Evolutionary conservation across 2,888 invertebrate genomes (phyloP).

Genomic region (Agrilus cyanescens): DNA sequence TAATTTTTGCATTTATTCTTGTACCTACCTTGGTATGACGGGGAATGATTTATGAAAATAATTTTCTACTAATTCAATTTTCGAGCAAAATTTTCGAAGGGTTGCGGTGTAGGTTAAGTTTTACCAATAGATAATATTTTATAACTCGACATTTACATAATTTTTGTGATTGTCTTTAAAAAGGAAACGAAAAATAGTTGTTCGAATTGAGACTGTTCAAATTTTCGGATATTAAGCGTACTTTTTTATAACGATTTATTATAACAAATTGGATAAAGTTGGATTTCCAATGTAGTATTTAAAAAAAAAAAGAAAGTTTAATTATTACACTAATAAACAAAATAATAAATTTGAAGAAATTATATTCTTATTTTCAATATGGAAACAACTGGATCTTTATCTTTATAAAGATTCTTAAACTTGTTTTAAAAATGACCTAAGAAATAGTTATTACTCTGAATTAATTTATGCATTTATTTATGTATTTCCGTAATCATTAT

Average conservation of each 20-base stretch:
- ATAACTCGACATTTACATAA: constrained; percentile 13
- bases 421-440: constrained; percentile 15
- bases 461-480: constrained; percentile 55
- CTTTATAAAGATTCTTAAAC: background rate
- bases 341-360: too few species aligned
- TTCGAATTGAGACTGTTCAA: too few species aligned
- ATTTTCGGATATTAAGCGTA: too few species aligned
- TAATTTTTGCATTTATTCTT: too few species aligned
- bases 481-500: constrained; percentile 56
- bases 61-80: background rate
- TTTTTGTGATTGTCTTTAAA: background rate
- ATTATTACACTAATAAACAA: too few species aligned
- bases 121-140: constrained; percentile 14
- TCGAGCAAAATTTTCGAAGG: constrained; percentile 2
- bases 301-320: too few species aligned
- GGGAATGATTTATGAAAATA: too few species aligned
- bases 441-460: constrained; percentile 29
- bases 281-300: too few species aligned
- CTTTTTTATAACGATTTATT: too few species aligned
- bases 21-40: too few species aligned
- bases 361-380: too few species aligned
- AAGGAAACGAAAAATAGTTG: background rate
- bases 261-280: too few species aligned
- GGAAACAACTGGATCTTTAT: background rate
- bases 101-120: constrained; percentile 14